phyloP scores from a whole-genome alignment of 2,888 invertebrate genomes.

The Hemicrepidius hirtus region DNA sequence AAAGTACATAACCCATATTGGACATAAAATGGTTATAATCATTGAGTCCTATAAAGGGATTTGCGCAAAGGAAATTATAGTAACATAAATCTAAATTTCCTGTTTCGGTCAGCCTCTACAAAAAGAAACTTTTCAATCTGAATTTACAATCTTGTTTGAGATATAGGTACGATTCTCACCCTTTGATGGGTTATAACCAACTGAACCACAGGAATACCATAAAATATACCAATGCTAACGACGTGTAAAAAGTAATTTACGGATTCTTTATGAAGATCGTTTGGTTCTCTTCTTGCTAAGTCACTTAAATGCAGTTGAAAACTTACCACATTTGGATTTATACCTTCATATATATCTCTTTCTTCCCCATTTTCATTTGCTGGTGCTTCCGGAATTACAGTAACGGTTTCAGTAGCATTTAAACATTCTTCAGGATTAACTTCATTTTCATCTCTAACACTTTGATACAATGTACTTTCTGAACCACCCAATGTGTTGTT shows the following conservation, averaged over 20 bases:
- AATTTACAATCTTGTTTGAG: too few relatives aligned
- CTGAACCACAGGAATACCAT: slow-evolving; percentile 89
- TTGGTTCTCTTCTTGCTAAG: slow-evolving; percentile 29
- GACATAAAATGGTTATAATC: slow-evolving; percentile 93
- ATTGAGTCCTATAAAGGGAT: slow-evolving; percentile 82
- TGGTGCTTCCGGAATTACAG: not conserved
- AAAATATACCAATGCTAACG: slow-evolving; percentile 87
- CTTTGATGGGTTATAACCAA: slow-evolving; percentile 86
- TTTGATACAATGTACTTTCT: too few relatives aligned
- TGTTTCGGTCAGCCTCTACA: slow-evolving; percentile 82
- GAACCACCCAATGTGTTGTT: too few relatives aligned
- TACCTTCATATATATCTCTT: not conserved
- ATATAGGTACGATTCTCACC: too few relatives aligned
- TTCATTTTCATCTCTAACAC: too few relatives aligned
- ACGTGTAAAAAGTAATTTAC: slow-evolving; percentile 84
- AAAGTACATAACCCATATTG: slow-evolving; percentile 86
- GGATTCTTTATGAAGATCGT: slow-evolving; percentile 74
- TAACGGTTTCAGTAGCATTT: too few relatives aligned
- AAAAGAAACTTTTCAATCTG: too few relatives aligned
- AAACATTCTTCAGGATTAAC: too few relatives aligned
- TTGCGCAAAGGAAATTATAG: slow-evolving; percentile 91
- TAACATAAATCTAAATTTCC: slow-evolving; percentile 93
- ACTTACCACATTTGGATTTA: not conserved
- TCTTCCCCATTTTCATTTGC: not conserved
- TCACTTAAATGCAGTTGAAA: slow-evolving; percentile 20